phyloP scores from a whole-genome alignment of 2,888 invertebrate genomes.

The Melanostoma mellinum region DNA sequence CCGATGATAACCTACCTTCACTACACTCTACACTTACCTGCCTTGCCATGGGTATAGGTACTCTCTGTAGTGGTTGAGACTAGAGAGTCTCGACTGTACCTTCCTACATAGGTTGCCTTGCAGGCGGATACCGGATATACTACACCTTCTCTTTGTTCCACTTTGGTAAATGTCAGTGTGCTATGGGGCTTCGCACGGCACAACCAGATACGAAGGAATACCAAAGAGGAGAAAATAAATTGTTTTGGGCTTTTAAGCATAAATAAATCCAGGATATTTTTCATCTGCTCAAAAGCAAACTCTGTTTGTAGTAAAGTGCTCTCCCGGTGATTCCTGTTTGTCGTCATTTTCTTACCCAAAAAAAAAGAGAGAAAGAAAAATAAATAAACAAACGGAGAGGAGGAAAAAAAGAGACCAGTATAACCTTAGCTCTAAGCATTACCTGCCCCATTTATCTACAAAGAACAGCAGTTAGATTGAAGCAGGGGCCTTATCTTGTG shows the following conservation, averaged over 20 bases:
- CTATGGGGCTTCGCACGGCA: slow-evolving; percentile 12
- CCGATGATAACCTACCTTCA: slow-evolving; percentile 67
- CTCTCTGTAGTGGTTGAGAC: too few species aligned
- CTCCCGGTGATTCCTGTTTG: slow-evolving; percentile 60
- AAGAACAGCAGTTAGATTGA: slow-evolving; percentile 60
- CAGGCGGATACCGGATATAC: slow-evolving; percentile 15
- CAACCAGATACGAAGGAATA: slow-evolving; percentile 41
- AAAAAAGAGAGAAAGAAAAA: slow-evolving; percentile 17
- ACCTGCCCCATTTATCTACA: slow-evolving; percentile 69
- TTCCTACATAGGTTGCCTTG: slow-evolving; percentile 11
- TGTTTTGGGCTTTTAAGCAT: slow-evolving; percentile 72
- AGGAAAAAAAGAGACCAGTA: slow-evolving; percentile 9
- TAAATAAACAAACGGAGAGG: slow-evolving; percentile 1
- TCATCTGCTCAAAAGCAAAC: slow-evolving; percentile 57
- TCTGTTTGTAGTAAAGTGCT: slow-evolving; percentile 36
- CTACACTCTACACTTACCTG: slow-evolving; percentile 14
- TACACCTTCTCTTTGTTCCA: slow-evolving; percentile 20
- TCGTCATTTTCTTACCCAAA: slow-evolving; percentile 38
- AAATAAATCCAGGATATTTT: slow-evolving; percentile 72
- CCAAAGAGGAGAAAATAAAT: slow-evolving; percentile 64
- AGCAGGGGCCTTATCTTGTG: slow-evolving; percentile 18
- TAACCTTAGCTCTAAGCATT: slow-evolving; percentile 55
- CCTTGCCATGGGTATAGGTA: neutral
- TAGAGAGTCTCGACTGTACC: slow-evolving; percentile 5
- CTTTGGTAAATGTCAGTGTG: slow-evolving; percentile 50